Evolutionary conservation across 2,797 vertebrate genomes (phyloP).

Genomic region (Poeciliopsis turneri): DNA sequence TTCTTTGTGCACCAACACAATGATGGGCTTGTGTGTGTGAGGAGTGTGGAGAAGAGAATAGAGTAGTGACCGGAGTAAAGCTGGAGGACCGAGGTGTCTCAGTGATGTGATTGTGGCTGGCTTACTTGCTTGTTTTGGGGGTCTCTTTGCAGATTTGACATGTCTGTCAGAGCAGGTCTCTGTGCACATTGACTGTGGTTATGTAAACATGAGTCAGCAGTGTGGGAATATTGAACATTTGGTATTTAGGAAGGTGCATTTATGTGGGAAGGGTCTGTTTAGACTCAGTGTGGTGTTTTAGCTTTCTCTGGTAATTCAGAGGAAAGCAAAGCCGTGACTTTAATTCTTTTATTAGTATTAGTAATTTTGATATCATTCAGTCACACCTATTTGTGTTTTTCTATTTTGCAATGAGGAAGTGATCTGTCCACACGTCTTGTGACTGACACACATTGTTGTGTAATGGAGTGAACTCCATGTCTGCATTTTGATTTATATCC

Average conservation of each 20-base stretch:
- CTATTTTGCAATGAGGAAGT: constrained; percentile 3
- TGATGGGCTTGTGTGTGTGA: constrained; percentile 60
- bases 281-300: background rate
- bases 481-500: background rate
- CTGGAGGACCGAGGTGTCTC: constrained; percentile 29
- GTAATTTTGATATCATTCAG: background rate
- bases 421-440: constrained; percentile 28
- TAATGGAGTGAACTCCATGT: background rate
- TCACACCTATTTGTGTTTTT: constrained; percentile 8
- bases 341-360: background rate
- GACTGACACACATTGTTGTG: constrained; percentile 29
- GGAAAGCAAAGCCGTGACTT: background rate
- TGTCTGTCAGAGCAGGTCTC: constrained; percentile 1
- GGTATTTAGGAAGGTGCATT: background rate
- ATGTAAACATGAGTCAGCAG: background rate
- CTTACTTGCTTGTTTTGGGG: constrained; percentile 15
- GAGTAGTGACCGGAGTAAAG: constrained; percentile 55
- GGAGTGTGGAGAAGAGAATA: constrained; percentile 43
- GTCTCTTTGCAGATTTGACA: background rate
- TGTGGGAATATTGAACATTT: background rate
- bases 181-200: background rate
- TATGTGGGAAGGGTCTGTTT: background rate
- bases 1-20: constrained; percentile 60
- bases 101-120: constrained; percentile 37
- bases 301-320: background rate